Base-by-base conservation (phyloP, 2,797 vertebrate genomes). In the Euthynnus affinis region DNA sequence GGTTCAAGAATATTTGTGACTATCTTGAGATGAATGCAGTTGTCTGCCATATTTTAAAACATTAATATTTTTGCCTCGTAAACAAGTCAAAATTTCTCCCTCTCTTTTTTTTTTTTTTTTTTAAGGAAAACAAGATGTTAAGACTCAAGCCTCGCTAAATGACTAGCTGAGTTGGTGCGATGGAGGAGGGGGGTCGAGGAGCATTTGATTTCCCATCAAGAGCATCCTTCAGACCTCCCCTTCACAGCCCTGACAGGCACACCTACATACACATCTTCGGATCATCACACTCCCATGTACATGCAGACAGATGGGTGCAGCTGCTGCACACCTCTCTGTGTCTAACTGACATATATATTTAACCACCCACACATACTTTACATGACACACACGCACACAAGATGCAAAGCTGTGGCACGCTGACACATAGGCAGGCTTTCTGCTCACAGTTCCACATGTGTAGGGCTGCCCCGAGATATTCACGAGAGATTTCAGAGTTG, bases 271-370 rank as follows among this genome's bases (percentile, higher is more conserved):
- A 84, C 82, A 81, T 69, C 67, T 81, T 76, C 29, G 5, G 86
- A 87, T 86, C 86, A 89, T 86, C 86, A 67, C 85, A 81, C 84
- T 48, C 78, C 74, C 10, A 71, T 85, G 81, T 81, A 74, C 85
- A 79, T 40, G 63, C 76, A 78, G 82, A 81, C 89, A 87, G 88
- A 87, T 63, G 83, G 40, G 72, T 82, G 86, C 85, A 87, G 84
- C 89, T 87, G 91, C 85, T 56, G 81, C 85, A 83, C 86, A 87
- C 89, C 82, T 87, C 82, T 53, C 67, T 49, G 80, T 74, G 59
- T 90, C 86, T 61, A 27, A 67, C 80, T 83, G 85, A 88, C 87
- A 92, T 88, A 86, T 90, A 90, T 92, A 91, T 92, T 92, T 90
- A 91, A 90, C 88, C 87, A 81, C 84, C 80, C 87, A 78, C 82